These are phyloP conservation scores for Felis chaus DNA, from an alignment of 2,113 vertebrate genomes.

Conservation along the genomic window DNA sequence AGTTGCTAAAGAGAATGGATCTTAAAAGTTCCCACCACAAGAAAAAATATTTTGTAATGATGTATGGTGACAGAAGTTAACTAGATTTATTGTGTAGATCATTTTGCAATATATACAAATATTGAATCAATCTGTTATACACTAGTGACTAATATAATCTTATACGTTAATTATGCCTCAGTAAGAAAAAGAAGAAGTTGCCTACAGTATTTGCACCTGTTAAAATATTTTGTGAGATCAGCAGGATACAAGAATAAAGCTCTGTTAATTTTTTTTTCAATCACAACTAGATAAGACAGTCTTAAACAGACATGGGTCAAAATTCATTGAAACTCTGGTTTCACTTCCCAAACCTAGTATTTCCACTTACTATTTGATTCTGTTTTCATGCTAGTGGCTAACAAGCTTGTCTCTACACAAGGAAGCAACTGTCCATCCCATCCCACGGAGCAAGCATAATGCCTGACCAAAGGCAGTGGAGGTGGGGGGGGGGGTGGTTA, in stretches of 20 bases:
- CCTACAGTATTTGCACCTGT: conserved; percentile 52
- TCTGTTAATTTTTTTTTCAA: not conserved
- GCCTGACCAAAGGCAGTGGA: not conserved
- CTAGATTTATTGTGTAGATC: not conserved
- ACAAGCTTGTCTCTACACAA: not conserved
- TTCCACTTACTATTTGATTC: not conserved
- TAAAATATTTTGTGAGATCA: conserved; percentile 61
- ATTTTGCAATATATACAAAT: not conserved
- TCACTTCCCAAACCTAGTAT: not conserved
- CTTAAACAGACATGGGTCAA: not conserved
- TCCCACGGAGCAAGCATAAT: not conserved
- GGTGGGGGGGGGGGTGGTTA: too few species aligned
- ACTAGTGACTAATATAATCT: not conserved
- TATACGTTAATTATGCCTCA: not conserved
- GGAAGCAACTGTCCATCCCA: not conserved
- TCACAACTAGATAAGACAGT: not conserved
- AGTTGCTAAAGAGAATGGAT: not conserved
- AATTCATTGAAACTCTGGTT: not conserved
- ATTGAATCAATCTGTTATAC: not conserved
- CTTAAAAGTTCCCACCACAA: not conserved
- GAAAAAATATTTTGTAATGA: not conserved
- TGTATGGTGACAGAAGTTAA: not conserved
- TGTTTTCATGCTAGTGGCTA: not conserved
- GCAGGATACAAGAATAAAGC: conserved; percentile 33
- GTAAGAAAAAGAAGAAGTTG: not conserved